phyloP scores from a whole-genome alignment of 2,113 vertebrate species.

The Phocoena sinus region DNA sequence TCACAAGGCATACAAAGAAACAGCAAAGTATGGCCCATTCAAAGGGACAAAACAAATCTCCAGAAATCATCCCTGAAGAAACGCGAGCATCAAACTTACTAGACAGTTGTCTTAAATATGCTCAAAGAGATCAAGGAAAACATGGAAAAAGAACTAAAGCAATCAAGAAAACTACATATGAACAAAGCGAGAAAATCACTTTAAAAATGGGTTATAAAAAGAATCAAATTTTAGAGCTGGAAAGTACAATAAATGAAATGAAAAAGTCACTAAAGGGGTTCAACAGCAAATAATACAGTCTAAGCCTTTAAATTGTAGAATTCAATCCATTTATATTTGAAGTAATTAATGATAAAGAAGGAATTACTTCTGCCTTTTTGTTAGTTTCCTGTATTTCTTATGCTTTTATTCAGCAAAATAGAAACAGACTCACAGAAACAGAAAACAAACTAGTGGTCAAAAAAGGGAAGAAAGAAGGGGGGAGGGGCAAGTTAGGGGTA shows the following conservation, averaged over 20 bases:
- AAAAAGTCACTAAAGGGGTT: background rate
- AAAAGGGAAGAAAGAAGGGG: background rate
- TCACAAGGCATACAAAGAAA: background rate
- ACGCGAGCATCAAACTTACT: background rate
- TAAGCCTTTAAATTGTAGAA: background rate
- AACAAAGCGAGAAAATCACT: background rate
- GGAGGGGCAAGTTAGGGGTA: background rate
- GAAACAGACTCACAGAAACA: background rate
- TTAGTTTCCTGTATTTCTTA: background rate
- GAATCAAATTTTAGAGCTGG: background rate
- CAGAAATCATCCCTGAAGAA: background rate
- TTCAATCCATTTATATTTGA: background rate
- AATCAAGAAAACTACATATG: background rate
- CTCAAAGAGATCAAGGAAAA: background rate
- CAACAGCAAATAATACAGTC: background rate
- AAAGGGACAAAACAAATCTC: background rate
- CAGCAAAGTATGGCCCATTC: background rate
- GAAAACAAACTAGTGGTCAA: background rate
- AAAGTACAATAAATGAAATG: background rate
- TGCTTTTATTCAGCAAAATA: background rate
- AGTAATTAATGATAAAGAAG: background rate
- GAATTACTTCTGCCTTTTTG: background rate
- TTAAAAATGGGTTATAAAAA: background rate
- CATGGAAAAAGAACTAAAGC: background rate
- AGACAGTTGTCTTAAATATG: background rate